phyloP scores from a whole-genome alignment of 2,113 vertebrate species.

The Piprites chloris region DNA sequence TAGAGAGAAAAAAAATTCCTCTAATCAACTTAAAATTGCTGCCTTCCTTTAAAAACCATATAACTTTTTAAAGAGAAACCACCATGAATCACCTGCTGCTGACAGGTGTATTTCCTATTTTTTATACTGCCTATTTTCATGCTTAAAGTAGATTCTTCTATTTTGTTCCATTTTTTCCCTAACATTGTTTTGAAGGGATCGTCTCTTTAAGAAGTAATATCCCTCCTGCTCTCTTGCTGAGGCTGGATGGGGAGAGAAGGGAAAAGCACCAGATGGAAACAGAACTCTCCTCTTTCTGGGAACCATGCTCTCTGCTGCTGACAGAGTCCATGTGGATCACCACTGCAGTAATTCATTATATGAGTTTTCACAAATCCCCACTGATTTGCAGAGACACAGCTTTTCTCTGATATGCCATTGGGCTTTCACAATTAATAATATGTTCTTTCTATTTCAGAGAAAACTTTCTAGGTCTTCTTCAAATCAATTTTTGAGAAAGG shows the following conservation, averaged over 20 bases:
- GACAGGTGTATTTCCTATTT: background rate
- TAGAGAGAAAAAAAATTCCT: background rate
- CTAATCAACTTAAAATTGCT: background rate
- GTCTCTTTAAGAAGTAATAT: background rate
- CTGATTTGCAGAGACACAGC: background rate
- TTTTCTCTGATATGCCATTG: background rate
- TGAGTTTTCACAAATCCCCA: background rate
- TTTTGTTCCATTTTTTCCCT: background rate
- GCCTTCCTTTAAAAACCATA: background rate
- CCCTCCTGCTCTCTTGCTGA: background rate
- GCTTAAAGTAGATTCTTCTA: background rate
- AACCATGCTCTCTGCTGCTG: background rate
- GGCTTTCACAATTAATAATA: background rate
- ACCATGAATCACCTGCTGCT: background rate
- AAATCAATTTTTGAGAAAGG: background rate
- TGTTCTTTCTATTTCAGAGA: background rate
- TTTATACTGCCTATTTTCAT: background rate
- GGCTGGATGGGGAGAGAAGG: background rate
- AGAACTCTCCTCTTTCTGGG: background rate
- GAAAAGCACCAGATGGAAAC: background rate
- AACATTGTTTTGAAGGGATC: background rate
- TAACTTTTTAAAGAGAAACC: background rate
- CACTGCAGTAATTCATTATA: background rate
- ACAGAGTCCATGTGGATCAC: background rate
- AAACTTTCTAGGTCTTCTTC: background rate